Conservation (phyloP, 1,140 invertebrate species). For the Pseudomyrmex gracilis region DNA sequence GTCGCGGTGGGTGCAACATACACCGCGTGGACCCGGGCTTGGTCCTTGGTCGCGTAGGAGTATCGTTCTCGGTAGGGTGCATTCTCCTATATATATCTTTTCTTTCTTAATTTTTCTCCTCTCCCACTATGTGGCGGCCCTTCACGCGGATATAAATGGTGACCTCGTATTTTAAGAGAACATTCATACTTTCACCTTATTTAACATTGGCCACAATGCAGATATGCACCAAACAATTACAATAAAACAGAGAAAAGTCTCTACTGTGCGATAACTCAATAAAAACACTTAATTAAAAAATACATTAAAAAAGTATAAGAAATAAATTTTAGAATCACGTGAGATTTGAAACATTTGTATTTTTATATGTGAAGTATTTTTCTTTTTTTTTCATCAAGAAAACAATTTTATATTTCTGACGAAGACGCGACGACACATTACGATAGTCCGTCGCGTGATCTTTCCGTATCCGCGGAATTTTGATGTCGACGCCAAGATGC, state of each 20-base stretch:
- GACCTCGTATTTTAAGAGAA: background rate
- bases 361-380: background rate
- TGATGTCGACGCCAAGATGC: constrained; percentile 22
- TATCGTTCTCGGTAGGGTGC: constrained; percentile 51
- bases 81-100: constrained; percentile 61
- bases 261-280: background rate
- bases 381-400: background rate
- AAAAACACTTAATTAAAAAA: background rate
- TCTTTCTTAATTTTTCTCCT: constrained; percentile 20
- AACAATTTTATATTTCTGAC: constrained; percentile 1
- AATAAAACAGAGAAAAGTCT: background rate
- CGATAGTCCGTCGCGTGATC: background rate
- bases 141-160: background rate
- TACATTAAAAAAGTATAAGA: background rate
- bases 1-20: constrained; percentile 72
- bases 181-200: background rate
- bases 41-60: constrained; percentile 72
- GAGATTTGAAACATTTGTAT: background rate
- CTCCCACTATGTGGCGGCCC: background rate
- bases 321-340: too few relatives aligned
- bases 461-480: constrained; percentile 46
- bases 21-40: constrained; percentile 63
- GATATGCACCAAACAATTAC: background rate
- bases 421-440: constrained; percentile 15
- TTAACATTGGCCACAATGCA: too few relatives aligned